Evolutionary conservation across 2,888 invertebrate species (phyloP), one percentile per base, ranked within the genome.

Genomic region (Octodonta nipae): DNA sequence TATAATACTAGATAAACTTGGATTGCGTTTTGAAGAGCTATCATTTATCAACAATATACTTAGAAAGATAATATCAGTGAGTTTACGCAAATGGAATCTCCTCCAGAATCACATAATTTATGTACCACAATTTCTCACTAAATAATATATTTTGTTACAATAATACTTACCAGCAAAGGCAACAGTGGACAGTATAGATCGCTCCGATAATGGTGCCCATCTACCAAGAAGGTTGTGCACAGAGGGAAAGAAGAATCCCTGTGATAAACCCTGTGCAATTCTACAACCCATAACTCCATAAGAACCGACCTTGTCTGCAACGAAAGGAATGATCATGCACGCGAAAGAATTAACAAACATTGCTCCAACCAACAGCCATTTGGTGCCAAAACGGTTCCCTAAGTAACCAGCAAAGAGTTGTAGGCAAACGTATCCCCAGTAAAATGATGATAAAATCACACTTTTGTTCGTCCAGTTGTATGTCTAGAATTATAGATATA

Each of bases 351-450:
- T 75, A 1, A 77, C 51, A 0, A 65, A 45, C 30, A 81, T 66
- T 0, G 76, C 63, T 0, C 61, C 48, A 0, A 66, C 61, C 12
- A 79, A 60, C 7, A 87, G 65, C 32, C 71, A 63, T 52, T 81
- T 81, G 0, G 82, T 79, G 0, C 89, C 88, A 54, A 75, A 75
- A 3, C 65, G 65, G 45, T 77, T 75, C 0, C 83, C 80, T 28
- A 88, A 54, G 40, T 77, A 66, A 0, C 80, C 78, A 0, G 74
- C 73, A 0, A 78, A 78, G 2, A 84, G 60, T 56, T 85, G 84
- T 11, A 78, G 72, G 2, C 77, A 42, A 2, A 80, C 68, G 53
- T 85, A 84, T 3, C 84, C 84, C 80, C 81, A 79, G 58, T 81
- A 82, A 58, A 83, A 84, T 0, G 83, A 78, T 5, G 80, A 80